These are phyloP conservation scores for Anoncus sp. DNA, from an alignment of 2,888 invertebrate genomes.

Conservation along the genomic window DNA sequence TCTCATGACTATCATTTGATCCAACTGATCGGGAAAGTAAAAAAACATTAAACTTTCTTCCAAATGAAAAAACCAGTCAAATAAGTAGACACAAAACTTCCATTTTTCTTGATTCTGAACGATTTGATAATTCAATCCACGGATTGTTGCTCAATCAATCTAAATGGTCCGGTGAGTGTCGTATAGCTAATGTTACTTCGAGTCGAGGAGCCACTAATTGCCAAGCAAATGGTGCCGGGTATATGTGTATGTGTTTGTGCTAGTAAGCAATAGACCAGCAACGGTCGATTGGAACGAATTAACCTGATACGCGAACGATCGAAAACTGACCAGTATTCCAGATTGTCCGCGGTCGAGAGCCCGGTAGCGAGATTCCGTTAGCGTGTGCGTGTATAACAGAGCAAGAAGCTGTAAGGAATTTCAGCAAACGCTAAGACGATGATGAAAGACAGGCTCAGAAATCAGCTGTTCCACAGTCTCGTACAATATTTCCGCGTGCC, in stretches of 20 bases:
- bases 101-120: neutral
- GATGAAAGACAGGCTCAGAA: conserved; percentile 33
- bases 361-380: conserved; percentile 23
- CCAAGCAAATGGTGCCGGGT: conserved; percentile 3
- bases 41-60: neutral
- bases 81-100: neutral
- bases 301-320: conserved; percentile 28
- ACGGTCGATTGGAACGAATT: conserved; percentile 43
- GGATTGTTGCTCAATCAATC: neutral
- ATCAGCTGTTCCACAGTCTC: conserved; percentile 65
- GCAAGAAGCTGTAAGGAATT: conserved; percentile 16
- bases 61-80: neutral
- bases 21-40: neutral
- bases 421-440: conserved; percentile 26
- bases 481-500: conserved; percentile 56
- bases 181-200: conserved; percentile 30
- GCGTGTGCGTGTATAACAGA: conserved; percentile 8
- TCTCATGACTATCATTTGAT: neutral
- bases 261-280: conserved; percentile 32
- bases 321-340: conserved; percentile 34
- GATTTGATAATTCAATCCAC: conserved; percentile 8
- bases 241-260: conserved; percentile 1
- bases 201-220: conserved; percentile 37
- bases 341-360: conserved; percentile 16
- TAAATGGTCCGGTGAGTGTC: conserved; percentile 12